Base-by-base conservation (phyloP, 2,113 vertebrate genomes). In the Circaetus gallicus region DNA sequence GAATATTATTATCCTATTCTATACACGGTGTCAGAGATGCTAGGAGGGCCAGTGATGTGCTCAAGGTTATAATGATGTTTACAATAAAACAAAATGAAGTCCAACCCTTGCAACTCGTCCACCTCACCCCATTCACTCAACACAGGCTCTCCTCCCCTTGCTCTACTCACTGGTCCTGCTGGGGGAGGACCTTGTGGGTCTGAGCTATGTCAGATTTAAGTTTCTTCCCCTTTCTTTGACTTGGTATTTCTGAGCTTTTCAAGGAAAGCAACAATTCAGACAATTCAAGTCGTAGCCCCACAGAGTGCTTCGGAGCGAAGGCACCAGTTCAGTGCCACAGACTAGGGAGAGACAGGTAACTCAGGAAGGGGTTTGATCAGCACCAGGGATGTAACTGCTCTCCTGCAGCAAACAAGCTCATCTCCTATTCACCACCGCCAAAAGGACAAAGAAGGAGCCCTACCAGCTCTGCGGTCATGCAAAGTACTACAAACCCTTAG, bases 241-340 rank as follows among this genome's bases (percentile, higher is more conserved):
- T 49, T 29, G 7, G 25, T 7, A 32, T 42, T 74, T 83, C 36
- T 50, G 56, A 65, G 36, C 11, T 58, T 63, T 77, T 29, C 49
- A 53, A 76, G 74, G 24, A 80, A 53, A 78, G 40, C 9, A 32
- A 28, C 29, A 45, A 16, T 13, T n/a, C 13, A 18, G 34, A 22
- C 24, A 25, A 53, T 28, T 53, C 22, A 16, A 58, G 36, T 13
- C 17, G 25, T 28, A 61, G 36, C 31, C 47, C 38, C 2, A 1
- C 12, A 26, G 62, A 38, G 31, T 7, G 29, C n/a, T 69, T 25
- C 1, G 5, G 31, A 61, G 50, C 1, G 0, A 17, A 43, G 43
- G 52, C 58, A 38, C 42, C 38, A 38, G 34, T 43, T 42, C 34
- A 21, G 52, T 10, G 1, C 40, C 43, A 5, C 40, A 49, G 16